Percentiles rank a stretch among this genome's conserved stretches.
phyloP scores from a whole-genome alignment of 2,797 vertebrate genomes.

The Syndactyla subalaris region DNA sequence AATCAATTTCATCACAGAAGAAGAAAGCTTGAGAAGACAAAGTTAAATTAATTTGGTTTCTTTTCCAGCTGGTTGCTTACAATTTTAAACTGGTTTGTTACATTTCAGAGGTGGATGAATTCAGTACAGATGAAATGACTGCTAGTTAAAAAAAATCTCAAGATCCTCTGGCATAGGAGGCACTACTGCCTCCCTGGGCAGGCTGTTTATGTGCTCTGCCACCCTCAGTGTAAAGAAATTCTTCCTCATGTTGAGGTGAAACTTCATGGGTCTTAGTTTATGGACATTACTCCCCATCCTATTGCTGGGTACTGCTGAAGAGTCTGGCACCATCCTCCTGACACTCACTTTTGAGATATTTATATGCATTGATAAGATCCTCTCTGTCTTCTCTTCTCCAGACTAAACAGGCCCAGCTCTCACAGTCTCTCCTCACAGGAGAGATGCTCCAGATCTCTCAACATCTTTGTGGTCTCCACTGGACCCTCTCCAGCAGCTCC shows the following conservation, averaged over 20 bases:
- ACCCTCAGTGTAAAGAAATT: neutral
- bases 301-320: neutral
- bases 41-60: slow-evolving; percentile 4
- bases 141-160: neutral
- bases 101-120: neutral
- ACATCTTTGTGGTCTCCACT: fast-evolving
- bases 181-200: neutral
- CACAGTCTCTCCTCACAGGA: neutral
- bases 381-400: neutral
- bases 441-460: neutral
- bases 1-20: neutral
- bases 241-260: neutral
- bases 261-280: neutral
- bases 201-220: neutral
- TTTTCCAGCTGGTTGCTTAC: neutral
- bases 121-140: neutral
- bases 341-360: neutral
- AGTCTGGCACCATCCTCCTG: neutral
- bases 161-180: neutral
- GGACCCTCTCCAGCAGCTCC: neutral
- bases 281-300: neutral
- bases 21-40: neutral
- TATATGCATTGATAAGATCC: neutral
- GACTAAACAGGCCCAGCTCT: neutral
- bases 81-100: neutral